Conservation (phyloP, 1,140 invertebrate species). For the Eueides isabella region DNA sequence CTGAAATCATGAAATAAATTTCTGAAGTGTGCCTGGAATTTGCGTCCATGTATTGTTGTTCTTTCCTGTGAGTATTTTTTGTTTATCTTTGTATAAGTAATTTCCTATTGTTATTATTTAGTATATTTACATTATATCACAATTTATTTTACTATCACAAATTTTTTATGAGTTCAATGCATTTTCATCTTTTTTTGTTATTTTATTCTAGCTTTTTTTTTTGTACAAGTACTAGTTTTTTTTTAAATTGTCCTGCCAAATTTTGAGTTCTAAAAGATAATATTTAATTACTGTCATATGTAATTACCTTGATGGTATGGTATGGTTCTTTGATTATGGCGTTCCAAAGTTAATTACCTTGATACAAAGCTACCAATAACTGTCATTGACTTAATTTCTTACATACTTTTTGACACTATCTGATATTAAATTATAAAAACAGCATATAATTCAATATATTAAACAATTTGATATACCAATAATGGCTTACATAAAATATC, state of each 20-base stretch:
- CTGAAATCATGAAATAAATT: constrained; percentile 53
- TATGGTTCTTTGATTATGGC: no score
- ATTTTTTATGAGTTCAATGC: background rate
- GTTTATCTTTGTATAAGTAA: constrained; percentile 26
- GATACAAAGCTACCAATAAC: background rate
- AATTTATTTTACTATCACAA: background rate
- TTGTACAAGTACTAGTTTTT: background rate
- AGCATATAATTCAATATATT: background rate
- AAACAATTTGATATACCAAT: background rate
- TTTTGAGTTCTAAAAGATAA: background rate
- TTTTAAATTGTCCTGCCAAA: background rate
- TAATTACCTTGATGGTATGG: background rate
- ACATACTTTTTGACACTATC: background rate
- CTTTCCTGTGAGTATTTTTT: constrained; percentile 75
- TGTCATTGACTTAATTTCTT: background rate
- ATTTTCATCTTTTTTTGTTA: background rate
- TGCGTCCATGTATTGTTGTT: constrained; percentile 81
- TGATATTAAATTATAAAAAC: background rate
- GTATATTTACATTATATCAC: background rate
- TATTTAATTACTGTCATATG: constrained; percentile 8
- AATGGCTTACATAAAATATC: background rate
- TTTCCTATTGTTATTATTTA: background rate
- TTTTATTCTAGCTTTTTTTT: background rate
- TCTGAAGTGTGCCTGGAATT: constrained; percentile 57
- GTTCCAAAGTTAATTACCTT: no score